phyloP scores from a whole-genome alignment of 2,888 invertebrate species.

The Cylloceria caligata region DNA sequence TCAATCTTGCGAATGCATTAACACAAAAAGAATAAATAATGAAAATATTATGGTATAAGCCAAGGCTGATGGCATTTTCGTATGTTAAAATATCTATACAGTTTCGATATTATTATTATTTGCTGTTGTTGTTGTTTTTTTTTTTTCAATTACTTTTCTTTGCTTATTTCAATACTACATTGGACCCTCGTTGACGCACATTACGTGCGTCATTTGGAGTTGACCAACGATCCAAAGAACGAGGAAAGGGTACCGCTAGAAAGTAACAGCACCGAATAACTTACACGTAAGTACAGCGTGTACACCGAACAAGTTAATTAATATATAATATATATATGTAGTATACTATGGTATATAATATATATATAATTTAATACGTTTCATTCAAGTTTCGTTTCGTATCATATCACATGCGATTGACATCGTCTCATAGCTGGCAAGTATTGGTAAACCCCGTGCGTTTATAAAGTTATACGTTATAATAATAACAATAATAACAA shows the following conservation, averaged over 20 bases:
- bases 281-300: constrained; percentile 56
- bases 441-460: constrained; percentile 77
- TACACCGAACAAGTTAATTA: constrained; percentile 62
- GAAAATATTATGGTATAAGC: constrained; percentile 82
- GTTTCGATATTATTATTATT: constrained; percentile 40
- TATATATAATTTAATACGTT: constrained; percentile 74
- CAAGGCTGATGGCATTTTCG: constrained; percentile 82
- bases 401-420: constrained; percentile 82
- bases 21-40: constrained; percentile 82
- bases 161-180: constrained; percentile 1
- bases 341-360: constrained; percentile 70
- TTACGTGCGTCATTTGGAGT: background rate
- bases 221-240: background rate
- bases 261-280: constrained; percentile 7
- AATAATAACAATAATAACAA: constrained; percentile 19
- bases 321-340: constrained; percentile 53
- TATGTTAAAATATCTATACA: constrained; percentile 60
- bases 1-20: constrained; percentile 84
- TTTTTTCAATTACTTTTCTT: constrained; percentile 23
- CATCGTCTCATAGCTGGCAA: constrained; percentile 76
- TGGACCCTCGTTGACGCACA: constrained; percentile 11
- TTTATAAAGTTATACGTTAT: constrained; percentile 73
- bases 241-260: background rate
- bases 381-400: constrained; percentile 74
- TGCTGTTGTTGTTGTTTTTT: no score